Evolutionary conservation across 2,888 invertebrate species (phyloP), one percentile per base, ranked within the genome.

Genomic region (Cyclophora albipunctata): DNA sequence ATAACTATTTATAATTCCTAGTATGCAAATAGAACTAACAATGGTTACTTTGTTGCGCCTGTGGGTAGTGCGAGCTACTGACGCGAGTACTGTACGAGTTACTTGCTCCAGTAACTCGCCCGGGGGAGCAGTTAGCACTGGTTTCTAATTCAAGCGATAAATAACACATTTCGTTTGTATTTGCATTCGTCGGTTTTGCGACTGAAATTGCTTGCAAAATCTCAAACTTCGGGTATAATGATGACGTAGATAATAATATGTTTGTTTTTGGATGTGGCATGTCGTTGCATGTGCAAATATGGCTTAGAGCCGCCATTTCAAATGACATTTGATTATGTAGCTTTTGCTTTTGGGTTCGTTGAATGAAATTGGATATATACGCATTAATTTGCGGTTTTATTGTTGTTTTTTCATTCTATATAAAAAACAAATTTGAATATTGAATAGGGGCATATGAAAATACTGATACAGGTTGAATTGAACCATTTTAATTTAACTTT

Each of bases 201-300:
- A 74, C 79, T 81, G 84, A 81, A 82, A 83, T 83, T 82, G 81
- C 81, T 81, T 77, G 82, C 79, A 75, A 79, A 83, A 81, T 84
- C 75, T 78, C 73, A 62, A 37, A 74, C 74, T 68, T 66, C 64
- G 62, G 63, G 70, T 66, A 71, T 66, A 66, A 66, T 66, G 54
- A 58, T 46, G 58, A 69, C 60, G 61, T 60, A 50, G 63, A n/a
- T 61, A 37, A 45, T 51, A 55, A 60, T 37, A 37, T 64, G 60
- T 63, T 60, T 46, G 4, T 37, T 40, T 43, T 47, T 71, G 71
- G 78, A 78, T 65, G 62, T 49, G 80, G 73, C 58, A 68, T 55
- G 20, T 20, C 20, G 20, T 20, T 20, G 20, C 20, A 20, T 20
- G 20, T 20, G 20, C 20, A 20, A 20, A 20, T 2, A 20, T 20